Evolutionary conservation across 35 echinoderm and acorn worm genomes (phyloP).

Genomic region (Antedon bifida): DNA sequence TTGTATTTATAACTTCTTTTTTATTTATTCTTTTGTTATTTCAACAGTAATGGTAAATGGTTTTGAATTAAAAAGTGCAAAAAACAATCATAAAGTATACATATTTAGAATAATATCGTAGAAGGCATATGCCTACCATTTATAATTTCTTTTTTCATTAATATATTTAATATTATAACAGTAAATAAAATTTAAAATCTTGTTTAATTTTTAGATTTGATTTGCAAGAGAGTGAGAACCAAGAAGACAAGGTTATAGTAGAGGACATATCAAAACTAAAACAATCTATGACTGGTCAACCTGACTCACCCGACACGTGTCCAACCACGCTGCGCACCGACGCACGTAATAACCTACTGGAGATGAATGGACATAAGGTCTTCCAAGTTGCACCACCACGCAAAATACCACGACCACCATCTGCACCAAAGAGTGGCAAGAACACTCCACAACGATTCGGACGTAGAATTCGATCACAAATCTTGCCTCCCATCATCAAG

Average conservation of each 20-base stretch:
- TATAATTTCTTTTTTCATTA: too few species aligned
- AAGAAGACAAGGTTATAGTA: background rate
- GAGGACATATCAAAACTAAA: background rate
- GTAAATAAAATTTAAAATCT: too few species aligned
- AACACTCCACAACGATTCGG: background rate
- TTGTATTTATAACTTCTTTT: background rate
- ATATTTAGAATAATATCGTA: too few species aligned
- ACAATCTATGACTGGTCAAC: background rate
- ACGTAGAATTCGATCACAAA: background rate
- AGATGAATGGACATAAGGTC: background rate
- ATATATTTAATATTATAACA: too few species aligned
- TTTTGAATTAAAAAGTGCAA: too few species aligned
- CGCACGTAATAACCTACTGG: background rate
- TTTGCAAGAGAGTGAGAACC: background rate
- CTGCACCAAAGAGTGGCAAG: background rate
- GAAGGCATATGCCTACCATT: too few species aligned
- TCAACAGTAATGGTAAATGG: too few species aligned
- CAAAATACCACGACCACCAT: background rate
- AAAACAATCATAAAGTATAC: too few species aligned
- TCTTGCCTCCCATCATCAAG: background rate
- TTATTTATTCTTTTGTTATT: too few species aligned
- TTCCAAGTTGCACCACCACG: background rate
- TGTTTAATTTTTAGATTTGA: background rate
- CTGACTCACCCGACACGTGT: background rate
- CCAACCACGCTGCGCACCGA: background rate